Conservation (phyloP, 2,888 invertebrate species). For the Rhimphoctona megacephalus region DNA sequence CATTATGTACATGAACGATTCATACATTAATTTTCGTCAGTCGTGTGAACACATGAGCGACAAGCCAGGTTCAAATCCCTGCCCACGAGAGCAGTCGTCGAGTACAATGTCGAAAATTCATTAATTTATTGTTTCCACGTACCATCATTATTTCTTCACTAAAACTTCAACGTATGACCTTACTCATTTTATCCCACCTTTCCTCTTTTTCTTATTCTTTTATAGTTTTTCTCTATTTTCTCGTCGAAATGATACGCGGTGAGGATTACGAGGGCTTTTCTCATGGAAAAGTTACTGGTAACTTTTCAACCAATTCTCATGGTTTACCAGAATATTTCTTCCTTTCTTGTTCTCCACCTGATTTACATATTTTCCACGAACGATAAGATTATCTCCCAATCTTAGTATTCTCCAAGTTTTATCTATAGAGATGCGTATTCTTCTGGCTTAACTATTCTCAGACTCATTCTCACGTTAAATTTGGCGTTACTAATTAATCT, state of each 20-base stretch:
- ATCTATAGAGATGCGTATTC: background rate
- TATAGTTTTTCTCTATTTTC: constrained; percentile 4
- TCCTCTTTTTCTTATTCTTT: background rate
- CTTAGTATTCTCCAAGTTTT: background rate
- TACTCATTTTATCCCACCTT: background rate
- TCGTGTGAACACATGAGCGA: constrained; percentile 30
- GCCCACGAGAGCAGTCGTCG: constrained; percentile 24
- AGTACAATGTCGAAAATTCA: constrained; percentile 47
- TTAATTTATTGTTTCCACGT: constrained; percentile 50
- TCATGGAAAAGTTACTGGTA: constrained; percentile 31
- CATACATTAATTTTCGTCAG: constrained; percentile 34
- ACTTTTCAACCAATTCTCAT: constrained; percentile 10
- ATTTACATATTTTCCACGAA: constrained; percentile 52
- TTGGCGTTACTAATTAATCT: background rate
- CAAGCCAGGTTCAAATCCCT: constrained; percentile 13
- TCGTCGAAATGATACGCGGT: constrained; percentile 18
- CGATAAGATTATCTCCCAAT: background rate
- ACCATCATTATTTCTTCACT: constrained; percentile 31
- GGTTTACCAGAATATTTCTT: constrained; percentile 25
- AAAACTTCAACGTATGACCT: background rate
- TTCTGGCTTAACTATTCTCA: background rate
- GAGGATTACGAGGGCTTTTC: constrained; percentile 40
- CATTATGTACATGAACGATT: background rate
- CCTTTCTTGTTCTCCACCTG: constrained; percentile 11
- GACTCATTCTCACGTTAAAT: background rate